Evolutionary conservation across 2,888 invertebrate genomes (phyloP).

Genomic region (Eueremaeus valkanovi): DNA sequence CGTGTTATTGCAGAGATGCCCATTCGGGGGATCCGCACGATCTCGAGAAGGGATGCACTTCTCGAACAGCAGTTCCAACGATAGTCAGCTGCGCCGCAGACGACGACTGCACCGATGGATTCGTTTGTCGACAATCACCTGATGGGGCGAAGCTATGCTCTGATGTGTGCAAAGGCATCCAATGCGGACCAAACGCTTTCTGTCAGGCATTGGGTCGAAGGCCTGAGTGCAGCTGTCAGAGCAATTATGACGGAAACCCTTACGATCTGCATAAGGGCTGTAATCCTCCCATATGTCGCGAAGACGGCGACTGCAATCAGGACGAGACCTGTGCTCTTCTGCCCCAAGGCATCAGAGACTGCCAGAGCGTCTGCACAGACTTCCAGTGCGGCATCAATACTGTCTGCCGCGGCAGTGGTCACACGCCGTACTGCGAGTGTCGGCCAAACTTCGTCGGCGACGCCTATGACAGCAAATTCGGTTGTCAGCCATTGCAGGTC

Average conservation of each 20-base stretch:
- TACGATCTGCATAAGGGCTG: conserved; percentile 74
- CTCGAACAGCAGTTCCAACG: conserved; percentile 33
- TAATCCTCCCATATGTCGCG: conserved; percentile 50
- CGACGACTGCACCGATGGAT: conserved; percentile 42
- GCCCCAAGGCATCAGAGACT: conserved; percentile 60
- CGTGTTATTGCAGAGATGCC: conserved; percentile 73
- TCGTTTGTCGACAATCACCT: conserved; percentile 41
- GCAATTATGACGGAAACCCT: conserved; percentile 74
- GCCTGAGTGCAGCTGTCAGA: conserved; percentile 80
- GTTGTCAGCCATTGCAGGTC: conserved; percentile 42
- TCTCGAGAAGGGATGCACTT: conserved; percentile 58
- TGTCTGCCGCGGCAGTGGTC: conserved; percentile 65
- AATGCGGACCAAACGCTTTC: conserved; percentile 49
- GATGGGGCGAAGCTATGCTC: conserved; percentile 44
- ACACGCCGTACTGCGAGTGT: conserved; percentile 73
- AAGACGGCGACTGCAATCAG: conserved; percentile 45
- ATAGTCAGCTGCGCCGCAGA: conserved; percentile 43
- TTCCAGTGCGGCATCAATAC: conserved; percentile 79
- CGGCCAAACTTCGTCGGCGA: conserved; percentile 69
- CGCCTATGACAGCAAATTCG: conserved; percentile 46
- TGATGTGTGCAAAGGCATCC: conserved; percentile 48
- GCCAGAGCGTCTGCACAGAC: conserved; percentile 71
- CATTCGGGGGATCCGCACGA: conserved; percentile 70
- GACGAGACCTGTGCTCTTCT: conserved; percentile 44
- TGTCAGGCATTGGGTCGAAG: conserved; percentile 65